Base-by-base conservation (phyloP, 2,113 vertebrate genomes). In the Mus spicilegus region DNA sequence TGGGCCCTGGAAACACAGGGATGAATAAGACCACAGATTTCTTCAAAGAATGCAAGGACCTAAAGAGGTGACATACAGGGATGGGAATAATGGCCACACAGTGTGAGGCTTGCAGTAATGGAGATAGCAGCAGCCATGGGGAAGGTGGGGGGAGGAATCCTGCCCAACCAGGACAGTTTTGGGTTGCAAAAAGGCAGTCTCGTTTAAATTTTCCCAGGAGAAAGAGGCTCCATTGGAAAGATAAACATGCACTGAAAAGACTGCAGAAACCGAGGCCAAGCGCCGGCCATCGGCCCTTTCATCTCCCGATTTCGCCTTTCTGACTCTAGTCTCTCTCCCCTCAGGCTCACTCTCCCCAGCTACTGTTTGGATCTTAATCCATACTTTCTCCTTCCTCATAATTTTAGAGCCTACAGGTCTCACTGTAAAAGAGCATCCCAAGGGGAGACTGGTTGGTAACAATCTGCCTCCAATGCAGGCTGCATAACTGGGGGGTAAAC, bases 211-310 rank as follows among this genome's bases (percentile, higher is more conserved):
- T 95, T 93, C 89, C 95, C 3, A 7, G 89, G 94, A 92, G 42
- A 93, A 94, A 63, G 46, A 89, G 49, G 65, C 54, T n/a, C 94
- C 95, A 93, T 81, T 88, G 96, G 93, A 77, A 95, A 94, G 49
- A 93, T 80, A 93, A 96, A 95, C 92, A 93, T 2, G 1, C 87
- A 78, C 7, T 82, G 95, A 93, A 90, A 69, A 94, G 92, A 96
- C 28, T 20, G 73, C 65, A 86, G 95, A 78, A 95, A 94, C 56
- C 5, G 51, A 96, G 72, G 93, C 70, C 26, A 85, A 94, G 70
- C 80, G 78, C 33, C 73, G 80, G 65, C 85, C n/a, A 39, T 39
- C 39, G 56, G 49, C 51, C 20, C 69, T 94, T 96, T 95, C 67
- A 96, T 91, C 78, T 95, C 70, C 19, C 65, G 77, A 49, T 69